Conservation (phyloP, 92 coral and sea anemone genomes). For the Palythoa grandis region DNA sequence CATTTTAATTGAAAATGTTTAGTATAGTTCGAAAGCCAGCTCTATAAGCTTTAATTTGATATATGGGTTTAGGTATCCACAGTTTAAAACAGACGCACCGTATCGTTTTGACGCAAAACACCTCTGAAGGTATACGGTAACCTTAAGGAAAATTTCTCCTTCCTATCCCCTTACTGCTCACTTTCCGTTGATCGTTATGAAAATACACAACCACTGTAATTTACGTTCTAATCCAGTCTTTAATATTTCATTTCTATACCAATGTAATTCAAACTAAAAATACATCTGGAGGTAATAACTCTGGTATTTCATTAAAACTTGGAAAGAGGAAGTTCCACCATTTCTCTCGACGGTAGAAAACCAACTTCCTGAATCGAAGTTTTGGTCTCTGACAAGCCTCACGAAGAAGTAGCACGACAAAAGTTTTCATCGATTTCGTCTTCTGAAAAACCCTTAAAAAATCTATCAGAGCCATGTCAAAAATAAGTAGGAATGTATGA, state of each 20-base stretch:
- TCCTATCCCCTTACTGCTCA: too few relatives aligned
- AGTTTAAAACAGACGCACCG: too few relatives aligned
- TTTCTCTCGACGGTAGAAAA: constrained; percentile 63
- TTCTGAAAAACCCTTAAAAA: constrained; percentile 76
- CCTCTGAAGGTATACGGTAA: too few relatives aligned
- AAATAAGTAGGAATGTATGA: constrained; percentile 74
- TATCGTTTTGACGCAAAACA: too few relatives aligned
- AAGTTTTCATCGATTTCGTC: constrained; percentile 46
- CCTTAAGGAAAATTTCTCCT: too few relatives aligned
- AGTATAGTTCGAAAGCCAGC: too few relatives aligned
- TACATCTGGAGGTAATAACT: constrained; percentile 67
- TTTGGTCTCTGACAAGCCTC: constrained; percentile 68
- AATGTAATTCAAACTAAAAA: constrained; percentile 54
- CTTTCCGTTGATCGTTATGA: too few relatives aligned
- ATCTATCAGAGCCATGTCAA: constrained; percentile 87
- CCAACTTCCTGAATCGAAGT: constrained; percentile 63
- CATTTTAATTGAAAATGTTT: too few relatives aligned
- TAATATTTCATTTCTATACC: not conserved
- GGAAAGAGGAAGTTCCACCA: constrained; percentile 91
- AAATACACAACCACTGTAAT: too few relatives aligned
- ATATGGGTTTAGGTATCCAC: too few relatives aligned
- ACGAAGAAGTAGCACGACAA: constrained; percentile 55
- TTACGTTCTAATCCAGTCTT: too few relatives aligned
- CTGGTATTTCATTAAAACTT: constrained; percentile 67
- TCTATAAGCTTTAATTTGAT: too few relatives aligned